Evolutionary conservation across 1,140 invertebrate genomes (phyloP).

Genomic region (Orchesella cincta): DNA sequence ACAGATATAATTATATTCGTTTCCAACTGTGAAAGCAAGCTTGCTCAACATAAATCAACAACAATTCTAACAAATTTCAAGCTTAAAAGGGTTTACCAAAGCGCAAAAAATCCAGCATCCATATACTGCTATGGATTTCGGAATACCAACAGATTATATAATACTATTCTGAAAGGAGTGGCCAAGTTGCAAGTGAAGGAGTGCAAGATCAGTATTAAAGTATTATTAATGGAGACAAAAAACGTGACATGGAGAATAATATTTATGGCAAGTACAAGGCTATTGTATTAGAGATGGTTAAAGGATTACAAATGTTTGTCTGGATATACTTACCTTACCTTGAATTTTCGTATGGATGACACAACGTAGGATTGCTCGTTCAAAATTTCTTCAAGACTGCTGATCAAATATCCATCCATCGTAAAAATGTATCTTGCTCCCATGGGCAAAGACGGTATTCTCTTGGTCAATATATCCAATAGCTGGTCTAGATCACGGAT

Average conservation of each 20-base stretch:
- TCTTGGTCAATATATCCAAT: slow-evolving; percentile 77
- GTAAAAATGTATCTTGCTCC: slow-evolving; percentile 88
- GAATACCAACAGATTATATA: no score
- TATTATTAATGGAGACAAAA: background rate
- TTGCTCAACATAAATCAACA: no score
- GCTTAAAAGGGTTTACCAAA: no score
- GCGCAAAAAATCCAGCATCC: no score
- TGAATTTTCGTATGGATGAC: slow-evolving; percentile 87
- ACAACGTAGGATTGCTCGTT: slow-evolving; percentile 89
- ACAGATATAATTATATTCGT: no score
- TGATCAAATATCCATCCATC: slow-evolving; percentile 81
- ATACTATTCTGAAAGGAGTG: no score
- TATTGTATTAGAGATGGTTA: background rate
- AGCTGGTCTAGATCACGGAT: slow-evolving; percentile 83
- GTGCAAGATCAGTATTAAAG: no score
- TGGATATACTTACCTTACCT: slow-evolving; percentile 63
- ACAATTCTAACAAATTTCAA: no score
- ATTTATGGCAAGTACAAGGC: background rate
- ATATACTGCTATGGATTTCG: no score
- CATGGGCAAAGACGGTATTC: slow-evolving; percentile 73
- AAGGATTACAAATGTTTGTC: background rate
- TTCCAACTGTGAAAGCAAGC: no score
- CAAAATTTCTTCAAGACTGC: slow-evolving; percentile 80
- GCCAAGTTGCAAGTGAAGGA: no score
- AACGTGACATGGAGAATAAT: background rate